These are phyloP conservation scores for Amphipyra tragopoginis DNA, from an alignment of 2,888 invertebrate genomes.

Conservation along the genomic window DNA sequence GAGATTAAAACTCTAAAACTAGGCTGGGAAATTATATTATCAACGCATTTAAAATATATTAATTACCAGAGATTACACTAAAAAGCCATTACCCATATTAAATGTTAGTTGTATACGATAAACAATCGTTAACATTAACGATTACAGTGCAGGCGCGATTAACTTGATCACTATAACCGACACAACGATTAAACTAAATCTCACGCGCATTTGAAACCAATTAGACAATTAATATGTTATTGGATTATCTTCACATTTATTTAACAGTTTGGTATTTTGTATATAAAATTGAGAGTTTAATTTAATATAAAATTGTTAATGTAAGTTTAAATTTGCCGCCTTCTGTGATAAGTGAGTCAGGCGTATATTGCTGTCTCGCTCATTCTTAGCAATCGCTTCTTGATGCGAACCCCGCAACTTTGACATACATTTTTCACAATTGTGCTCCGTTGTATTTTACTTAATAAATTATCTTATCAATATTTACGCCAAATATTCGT, in stretches of 20 bases:
- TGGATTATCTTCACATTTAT: background rate
- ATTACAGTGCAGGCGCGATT: constrained; percentile 36
- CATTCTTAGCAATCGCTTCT: no score
- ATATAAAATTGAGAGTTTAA: constrained; percentile 12
- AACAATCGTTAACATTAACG: constrained; percentile 38
- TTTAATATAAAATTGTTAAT: background rate
- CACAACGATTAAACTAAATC: constrained; percentile 18
- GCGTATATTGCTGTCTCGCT: no score
- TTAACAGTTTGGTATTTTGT: background rate
- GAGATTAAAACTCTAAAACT: background rate
- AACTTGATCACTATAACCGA: constrained; percentile 34
- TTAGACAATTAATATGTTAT: constrained; percentile 10
- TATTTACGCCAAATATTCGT: no score
- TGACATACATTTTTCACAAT: no score
- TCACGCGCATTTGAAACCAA: constrained; percentile 22
- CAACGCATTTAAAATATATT: constrained; percentile 19
- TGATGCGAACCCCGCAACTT: no score
- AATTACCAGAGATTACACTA: constrained; percentile 26
- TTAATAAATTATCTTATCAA: no score
- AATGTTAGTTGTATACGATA: constrained; percentile 35
- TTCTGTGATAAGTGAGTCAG: no score
- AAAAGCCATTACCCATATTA: constrained; percentile 41
- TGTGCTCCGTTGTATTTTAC: no score
- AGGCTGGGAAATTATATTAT: constrained; percentile 20
- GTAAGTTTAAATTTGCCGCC: no score